These are phyloP conservation scores for Phytoseiulus persimilis DNA, from an alignment of 2,888 invertebrate genomes.

Conservation along the genomic window DNA sequence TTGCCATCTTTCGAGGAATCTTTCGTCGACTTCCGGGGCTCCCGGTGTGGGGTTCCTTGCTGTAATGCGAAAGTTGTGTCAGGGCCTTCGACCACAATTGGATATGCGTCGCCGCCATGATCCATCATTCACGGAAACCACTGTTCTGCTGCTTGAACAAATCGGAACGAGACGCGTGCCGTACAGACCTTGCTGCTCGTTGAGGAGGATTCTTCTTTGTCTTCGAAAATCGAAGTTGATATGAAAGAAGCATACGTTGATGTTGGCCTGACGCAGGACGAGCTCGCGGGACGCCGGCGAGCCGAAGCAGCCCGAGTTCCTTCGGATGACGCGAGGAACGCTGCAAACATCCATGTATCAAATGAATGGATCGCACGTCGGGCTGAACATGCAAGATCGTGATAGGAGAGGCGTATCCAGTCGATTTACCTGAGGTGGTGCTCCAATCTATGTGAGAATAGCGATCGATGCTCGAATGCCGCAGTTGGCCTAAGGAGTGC, in stretches of 20 bases:
- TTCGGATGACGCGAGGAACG: slow-evolving; percentile 34
- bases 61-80: background rate
- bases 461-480: background rate
- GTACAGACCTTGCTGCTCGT: slow-evolving; percentile 10
- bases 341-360: background rate
- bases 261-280: slow-evolving; percentile 20
- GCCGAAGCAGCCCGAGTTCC: slow-evolving; percentile 29
- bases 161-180: background rate
- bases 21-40: background rate
- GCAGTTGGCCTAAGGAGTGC: slow-evolving; percentile 33
- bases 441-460: slow-evolving; percentile 33
- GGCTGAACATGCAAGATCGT: background rate
- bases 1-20: background rate
- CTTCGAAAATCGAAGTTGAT: slow-evolving; percentile 25
- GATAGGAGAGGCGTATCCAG: too few species aligned
- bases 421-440: slow-evolving; percentile 15
- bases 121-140: background rate
- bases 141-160: too few species aligned
- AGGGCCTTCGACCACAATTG: background rate
- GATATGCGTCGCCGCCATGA: background rate
- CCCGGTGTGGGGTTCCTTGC: background rate
- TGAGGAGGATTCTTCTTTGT: slow-evolving; percentile 22
- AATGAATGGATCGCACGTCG: background rate
- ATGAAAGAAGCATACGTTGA: slow-evolving; percentile 26
- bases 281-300: slow-evolving; percentile 22